These are phyloP conservation scores for Tenthredo livida DNA, from an alignment of 2,888 invertebrate genomes.

Conservation along the genomic window DNA sequence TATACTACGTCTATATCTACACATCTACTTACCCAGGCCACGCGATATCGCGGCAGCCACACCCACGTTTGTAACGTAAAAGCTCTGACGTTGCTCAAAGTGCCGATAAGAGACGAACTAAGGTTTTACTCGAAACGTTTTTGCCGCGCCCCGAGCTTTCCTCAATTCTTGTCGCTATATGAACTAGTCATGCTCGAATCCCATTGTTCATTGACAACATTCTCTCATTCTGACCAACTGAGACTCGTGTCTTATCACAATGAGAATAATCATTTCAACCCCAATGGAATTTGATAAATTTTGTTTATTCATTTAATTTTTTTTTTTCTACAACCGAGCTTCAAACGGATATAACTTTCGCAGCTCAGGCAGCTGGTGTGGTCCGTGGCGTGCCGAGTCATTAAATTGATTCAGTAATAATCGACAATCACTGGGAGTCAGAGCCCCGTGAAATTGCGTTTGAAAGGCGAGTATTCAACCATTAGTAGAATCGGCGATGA, in stretches of 20 bases:
- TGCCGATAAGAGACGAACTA: constrained; percentile 50
- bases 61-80: constrained; percentile 49
- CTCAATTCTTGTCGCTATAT: not conserved
- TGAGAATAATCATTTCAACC: not conserved
- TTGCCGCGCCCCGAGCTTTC: constrained; percentile 38
- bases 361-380: not conserved
- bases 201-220: not conserved
- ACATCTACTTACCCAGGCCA: constrained; percentile 38
- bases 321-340: not conserved
- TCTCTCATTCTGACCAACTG: not conserved
- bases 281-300: not conserved
- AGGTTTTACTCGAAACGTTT: constrained; percentile 45
- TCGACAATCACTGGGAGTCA: constrained; percentile 17
- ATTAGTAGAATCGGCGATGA: constrained; percentile 39
- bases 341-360: not conserved
- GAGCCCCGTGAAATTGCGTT: constrained; percentile 41
- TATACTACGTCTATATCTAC: constrained; percentile 1
- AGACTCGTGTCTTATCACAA: not conserved
- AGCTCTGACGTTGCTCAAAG: constrained; percentile 49
- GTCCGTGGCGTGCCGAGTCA: not conserved
- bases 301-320: not conserved
- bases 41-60: constrained; percentile 50
- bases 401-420: constrained; percentile 36
- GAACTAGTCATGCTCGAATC: not conserved
- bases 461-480: constrained; percentile 44